Evolutionary conservation across 2,888 invertebrate species (phyloP), one percentile per base, ranked within the genome.

Genomic region (Artemia sinica): DNA sequence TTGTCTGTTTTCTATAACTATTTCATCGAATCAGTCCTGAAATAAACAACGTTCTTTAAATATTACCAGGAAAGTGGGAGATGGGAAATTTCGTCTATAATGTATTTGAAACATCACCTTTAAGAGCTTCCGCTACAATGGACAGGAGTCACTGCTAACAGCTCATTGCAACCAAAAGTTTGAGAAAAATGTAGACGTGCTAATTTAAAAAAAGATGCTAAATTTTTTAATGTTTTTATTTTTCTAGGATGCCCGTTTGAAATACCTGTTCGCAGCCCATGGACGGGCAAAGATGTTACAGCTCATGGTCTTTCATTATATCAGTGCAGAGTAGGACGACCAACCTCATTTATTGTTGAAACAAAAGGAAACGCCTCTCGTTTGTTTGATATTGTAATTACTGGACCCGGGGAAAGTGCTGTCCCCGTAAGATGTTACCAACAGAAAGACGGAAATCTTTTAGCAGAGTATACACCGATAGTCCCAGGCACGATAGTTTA

Each of bases 401-500:
- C 89, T 0, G 89, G 89, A 0, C 88, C 88, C 0, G 86, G 86
- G 9, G 84, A 88, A 0, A 74, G 74, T 12, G 89, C 90, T 0
- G 81, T 94, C 65, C 91, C 92, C 0, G 91, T 96, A 1, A 79
- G 93, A 70, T 95, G 97, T 76, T 94, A 94, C 78, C 93, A 93
- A 77, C 96, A 96, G 71, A 91, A 95, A 75, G 93, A 95, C 71
- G 96, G 96, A 2, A 87, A 93, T 75, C 81, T 95, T 69, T 86
- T 93, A 77, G 96, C 96, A 0, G 97, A 98, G 78, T 98, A 89
- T 78, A 86, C 90, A 50, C 85, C 86, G 70, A 86, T 86, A 13
- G 71, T 72, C 72, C 58, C 70, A 49, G 70, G 70, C 58, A 50
- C 13, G 67, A 48, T 1, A 14, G 50, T 12, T 67, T 50, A 48